Base-by-base conservation (phyloP, 2,113 vertebrate genomes). In the Corvus hawaiiensis region DNA sequence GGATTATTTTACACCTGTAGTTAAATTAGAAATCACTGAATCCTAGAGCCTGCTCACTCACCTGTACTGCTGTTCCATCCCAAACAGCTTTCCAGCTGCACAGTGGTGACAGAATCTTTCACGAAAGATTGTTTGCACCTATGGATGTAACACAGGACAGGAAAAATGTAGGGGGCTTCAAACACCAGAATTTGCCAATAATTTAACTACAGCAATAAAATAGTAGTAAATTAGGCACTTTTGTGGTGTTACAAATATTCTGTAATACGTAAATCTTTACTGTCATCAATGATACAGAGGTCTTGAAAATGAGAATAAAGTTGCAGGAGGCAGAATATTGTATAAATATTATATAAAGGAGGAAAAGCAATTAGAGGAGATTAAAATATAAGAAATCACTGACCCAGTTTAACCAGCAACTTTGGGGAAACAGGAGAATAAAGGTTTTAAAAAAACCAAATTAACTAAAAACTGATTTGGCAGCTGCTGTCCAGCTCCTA, bases 111-210 rank as follows among this genome's bases (percentile, higher is more conserved):
- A 99, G 85, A 99, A 97, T 27, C 99, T 98, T 96, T 98, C 98
- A 86, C 99, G 98, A n/a, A 99, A 94, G 58, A 98, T 72, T 89
- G 84, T 97, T 37, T 99, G 99, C 67, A 98, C 97, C 99, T 99
- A 44, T 1, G 1, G 72, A 88, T 63, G 28, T 8, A 43, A 90
- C 64, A 71, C 4, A 88, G 77, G 41, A 77, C n/a, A 89, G 26
- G 41, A 22, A 35, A 26, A 63, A 35, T 0, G 2, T 12, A 2
- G 28, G 19, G 19, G 24, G 59, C 11, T 79, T 35, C 43, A 39
- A 35, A 54, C n/a, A 43, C 1, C 6, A 51, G 17, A 28, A 43
- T 3, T 27, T 19, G 30, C 20, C n/a, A 43, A 44, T 1, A 32
- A 72, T 1, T 7, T 26, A 41, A 72, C 1, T 5, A 16, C 35